These are phyloP conservation scores for Geopemphigus sp. DNA, from an alignment of 1,140 invertebrate genomes.

Conservation along the genomic window DNA sequence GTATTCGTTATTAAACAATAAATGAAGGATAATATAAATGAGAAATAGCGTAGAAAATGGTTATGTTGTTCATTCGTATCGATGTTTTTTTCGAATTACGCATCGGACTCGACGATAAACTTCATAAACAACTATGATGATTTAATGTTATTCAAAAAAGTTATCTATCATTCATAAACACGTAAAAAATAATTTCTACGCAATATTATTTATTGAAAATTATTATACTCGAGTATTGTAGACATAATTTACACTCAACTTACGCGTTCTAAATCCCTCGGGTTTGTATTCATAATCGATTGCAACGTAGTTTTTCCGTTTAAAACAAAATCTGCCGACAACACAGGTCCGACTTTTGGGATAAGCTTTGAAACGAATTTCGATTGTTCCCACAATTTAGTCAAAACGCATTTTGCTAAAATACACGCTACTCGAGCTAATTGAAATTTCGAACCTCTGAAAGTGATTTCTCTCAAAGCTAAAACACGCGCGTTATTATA, in stretches of 20 bases:
- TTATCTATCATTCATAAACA: not conserved
- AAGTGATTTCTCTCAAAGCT: constrained; percentile 28
- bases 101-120: not conserved
- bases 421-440: constrained; percentile 63
- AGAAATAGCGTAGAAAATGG: not conserved
- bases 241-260: constrained; percentile 46
- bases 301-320: constrained; percentile 68
- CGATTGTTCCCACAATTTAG: constrained; percentile 74
- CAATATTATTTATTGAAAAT: not conserved
- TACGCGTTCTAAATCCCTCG: constrained; percentile 73
- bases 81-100: not conserved
- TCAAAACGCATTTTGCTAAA: constrained; percentile 66
- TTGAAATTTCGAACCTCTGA: constrained; percentile 54
- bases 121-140: not conserved
- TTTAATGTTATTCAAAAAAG: not conserved
- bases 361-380: constrained; percentile 69
- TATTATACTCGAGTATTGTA: not conserved
- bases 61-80: not conserved
- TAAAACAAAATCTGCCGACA: constrained; percentile 65
- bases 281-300: constrained; percentile 65
- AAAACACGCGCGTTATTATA: not conserved
- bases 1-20: constrained; percentile 9
- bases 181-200: not conserved
- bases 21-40: not conserved
- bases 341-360: constrained; percentile 66